Conservation (phyloP, 1,140 invertebrate species). For the Caenorhabditis inopinata region DNA sequence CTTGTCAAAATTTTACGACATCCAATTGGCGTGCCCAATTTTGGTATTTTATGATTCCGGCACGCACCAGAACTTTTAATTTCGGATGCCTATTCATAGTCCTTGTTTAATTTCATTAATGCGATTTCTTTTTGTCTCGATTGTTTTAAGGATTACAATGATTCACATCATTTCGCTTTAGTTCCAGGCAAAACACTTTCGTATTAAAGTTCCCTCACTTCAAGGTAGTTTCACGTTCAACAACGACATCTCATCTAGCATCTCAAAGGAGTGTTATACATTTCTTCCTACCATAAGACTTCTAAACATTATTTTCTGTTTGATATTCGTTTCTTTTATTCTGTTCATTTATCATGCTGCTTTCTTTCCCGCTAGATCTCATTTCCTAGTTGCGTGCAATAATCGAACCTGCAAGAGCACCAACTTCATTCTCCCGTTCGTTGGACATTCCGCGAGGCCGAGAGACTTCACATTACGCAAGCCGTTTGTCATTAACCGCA, state of each 20-base stretch:
- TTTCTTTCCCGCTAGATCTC: not conserved
- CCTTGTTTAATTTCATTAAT: not conserved
- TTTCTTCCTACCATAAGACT: too few species aligned
- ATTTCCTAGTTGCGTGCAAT: not conserved
- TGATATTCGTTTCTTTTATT: not conserved
- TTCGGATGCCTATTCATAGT: not conserved
- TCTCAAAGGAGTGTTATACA: too few species aligned
- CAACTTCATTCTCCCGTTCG: not conserved
- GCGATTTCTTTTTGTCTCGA: not conserved
- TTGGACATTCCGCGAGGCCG: slow-evolving; percentile 24
- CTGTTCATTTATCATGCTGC: not conserved
- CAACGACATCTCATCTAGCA: too few species aligned
- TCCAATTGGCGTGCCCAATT: slow-evolving; percentile 33
- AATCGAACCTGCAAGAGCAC: slow-evolving; percentile 2
- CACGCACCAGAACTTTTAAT: slow-evolving; percentile 22
- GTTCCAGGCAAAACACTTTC: too few species aligned
- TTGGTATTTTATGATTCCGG: slow-evolving; percentile 29
- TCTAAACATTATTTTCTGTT: not conserved
- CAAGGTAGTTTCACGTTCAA: too few species aligned
- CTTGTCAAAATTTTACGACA: slow-evolving; percentile 31
- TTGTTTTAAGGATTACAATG: not conserved
- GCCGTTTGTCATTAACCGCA: slow-evolving; percentile 31
- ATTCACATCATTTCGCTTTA: too few species aligned
- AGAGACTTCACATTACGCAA: slow-evolving; percentile 27
- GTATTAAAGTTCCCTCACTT: too few species aligned